Percentiles rank a stretch among this genome's conserved stretches.
Evolutionary conservation across 2,113 vertebrate species (phyloP).

Genomic region (Cyanoramphus novaezelandiae): DNA sequence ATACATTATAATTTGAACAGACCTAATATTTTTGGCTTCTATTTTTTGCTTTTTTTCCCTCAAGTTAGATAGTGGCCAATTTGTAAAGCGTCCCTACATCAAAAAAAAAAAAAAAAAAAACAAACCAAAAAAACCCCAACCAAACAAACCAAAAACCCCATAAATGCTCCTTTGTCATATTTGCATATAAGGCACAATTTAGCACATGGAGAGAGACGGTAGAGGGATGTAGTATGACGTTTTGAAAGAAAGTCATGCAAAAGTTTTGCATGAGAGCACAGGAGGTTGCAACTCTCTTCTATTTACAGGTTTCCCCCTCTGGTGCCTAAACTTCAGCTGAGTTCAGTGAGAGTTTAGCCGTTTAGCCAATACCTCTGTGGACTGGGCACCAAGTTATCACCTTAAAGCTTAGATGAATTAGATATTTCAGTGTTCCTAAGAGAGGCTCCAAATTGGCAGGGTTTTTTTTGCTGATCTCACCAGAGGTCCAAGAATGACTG

Average conservation of each 20-base stretch:
- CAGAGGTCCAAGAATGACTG: neutral
- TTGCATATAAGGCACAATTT: neutral
- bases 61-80: neutral
- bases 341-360: neutral
- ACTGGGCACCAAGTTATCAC: neutral
- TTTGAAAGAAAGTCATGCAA: neutral
- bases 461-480: neutral
- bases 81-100: neutral
- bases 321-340: neutral
- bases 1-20: neutral
- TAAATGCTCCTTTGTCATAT: neutral
- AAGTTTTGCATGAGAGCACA: neutral
- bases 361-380: neutral
- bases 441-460: neutral
- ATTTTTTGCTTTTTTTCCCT: neutral
- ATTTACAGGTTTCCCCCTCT: neutral
- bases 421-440: neutral
- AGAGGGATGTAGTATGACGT: neutral
- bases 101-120: neutral
- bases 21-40: neutral
- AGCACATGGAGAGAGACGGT: neutral
- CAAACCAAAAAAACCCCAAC: no score
- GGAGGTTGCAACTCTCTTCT: neutral
- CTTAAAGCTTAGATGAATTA: neutral
- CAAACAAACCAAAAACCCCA: no score